Conservation (phyloP, 2,888 invertebrate species). For the Netelia virgata region DNA sequence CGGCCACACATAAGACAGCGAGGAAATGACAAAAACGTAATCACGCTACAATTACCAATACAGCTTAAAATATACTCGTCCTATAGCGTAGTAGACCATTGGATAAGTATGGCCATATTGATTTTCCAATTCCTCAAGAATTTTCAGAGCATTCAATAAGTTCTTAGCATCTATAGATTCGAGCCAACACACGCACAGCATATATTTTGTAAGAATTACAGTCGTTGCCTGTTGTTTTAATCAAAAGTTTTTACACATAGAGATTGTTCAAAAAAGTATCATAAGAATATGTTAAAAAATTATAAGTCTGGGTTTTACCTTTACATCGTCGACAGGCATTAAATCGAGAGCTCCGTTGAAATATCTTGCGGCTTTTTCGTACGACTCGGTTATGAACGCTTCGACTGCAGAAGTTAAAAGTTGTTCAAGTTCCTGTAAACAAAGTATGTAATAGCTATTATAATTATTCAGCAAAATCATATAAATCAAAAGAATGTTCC, state of each 20-base stretch:
- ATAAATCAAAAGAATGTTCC: too few species aligned
- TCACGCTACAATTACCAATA: constrained; percentile 71
- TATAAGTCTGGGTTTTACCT: constrained; percentile 33
- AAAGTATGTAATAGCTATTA: not conserved
- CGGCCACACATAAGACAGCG: not conserved
- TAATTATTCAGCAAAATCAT: too few species aligned
- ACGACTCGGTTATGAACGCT: constrained; percentile 54
- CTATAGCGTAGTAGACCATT: constrained; percentile 73
- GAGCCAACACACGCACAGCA: constrained; percentile 68
- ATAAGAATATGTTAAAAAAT: not conserved
- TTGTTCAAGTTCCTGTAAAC: constrained; percentile 28
- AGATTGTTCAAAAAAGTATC: not conserved
- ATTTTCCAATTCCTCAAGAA: constrained; percentile 68
- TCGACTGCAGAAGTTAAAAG: constrained; percentile 41
- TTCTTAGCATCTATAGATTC: constrained; percentile 69
- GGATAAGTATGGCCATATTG: constrained; percentile 69
- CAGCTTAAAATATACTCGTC: constrained; percentile 73
- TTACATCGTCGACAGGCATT: not conserved
- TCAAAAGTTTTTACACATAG: constrained; percentile 11
- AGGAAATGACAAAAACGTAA: constrained; percentile 33
- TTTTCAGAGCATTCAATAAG: constrained; percentile 69
- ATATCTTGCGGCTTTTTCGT: constrained; percentile 49
- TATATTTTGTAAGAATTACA: constrained; percentile 70
- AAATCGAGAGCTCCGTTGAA: constrained; percentile 58
- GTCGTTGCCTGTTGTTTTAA: constrained; percentile 32